Conservation (phyloP, 2,113 vertebrate genomes). For the Hepsetus odoe region DNA sequence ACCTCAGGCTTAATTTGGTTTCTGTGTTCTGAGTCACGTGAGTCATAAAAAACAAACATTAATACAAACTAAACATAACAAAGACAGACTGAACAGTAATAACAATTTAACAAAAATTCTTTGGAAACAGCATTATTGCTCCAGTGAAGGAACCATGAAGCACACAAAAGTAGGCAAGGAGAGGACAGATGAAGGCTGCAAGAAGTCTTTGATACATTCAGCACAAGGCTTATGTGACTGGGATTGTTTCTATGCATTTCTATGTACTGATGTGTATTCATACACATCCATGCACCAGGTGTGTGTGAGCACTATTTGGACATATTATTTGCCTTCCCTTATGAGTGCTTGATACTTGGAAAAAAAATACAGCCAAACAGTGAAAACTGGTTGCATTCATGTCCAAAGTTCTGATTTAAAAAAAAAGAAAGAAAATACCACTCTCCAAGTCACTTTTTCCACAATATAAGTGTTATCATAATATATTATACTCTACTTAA, state of each 20-base stretch:
- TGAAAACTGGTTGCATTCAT: slow-evolving; percentile 8
- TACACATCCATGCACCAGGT: slow-evolving; percentile 2
- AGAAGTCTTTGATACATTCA: slow-evolving; percentile 43
- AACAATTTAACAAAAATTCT: slow-evolving; percentile 40
- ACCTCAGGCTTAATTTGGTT: slow-evolving; percentile 49
- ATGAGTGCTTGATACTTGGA: not conserved
- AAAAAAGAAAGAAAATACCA: slow-evolving; percentile 29
- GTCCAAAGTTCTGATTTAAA: slow-evolving; percentile 25
- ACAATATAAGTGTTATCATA: slow-evolving; percentile 61
- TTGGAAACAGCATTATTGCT: slow-evolving; percentile 64
- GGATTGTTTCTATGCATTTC: slow-evolving; percentile 4
- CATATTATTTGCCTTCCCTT: slow-evolving; percentile 10
- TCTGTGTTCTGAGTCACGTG: slow-evolving; percentile 20
- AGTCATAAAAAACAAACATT: slow-evolving; percentile 24
- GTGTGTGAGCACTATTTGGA: slow-evolving; percentile 5
- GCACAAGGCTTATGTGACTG: slow-evolving; percentile 20
- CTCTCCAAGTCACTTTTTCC: slow-evolving; percentile 45
- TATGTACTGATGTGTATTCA: slow-evolving; percentile 1
- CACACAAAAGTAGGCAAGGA: slow-evolving; percentile 21
- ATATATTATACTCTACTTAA: slow-evolving; percentile 83
- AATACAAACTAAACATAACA: slow-evolving; percentile 35
- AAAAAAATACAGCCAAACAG: slow-evolving; percentile 35
- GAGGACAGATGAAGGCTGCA: slow-evolving; percentile 23
- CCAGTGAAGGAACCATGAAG: slow-evolving; percentile 33
- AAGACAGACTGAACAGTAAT: slow-evolving; percentile 18